phyloP scores from a whole-genome alignment of 2,888 invertebrate species.

The Lissocephala sabroskyi region DNA sequence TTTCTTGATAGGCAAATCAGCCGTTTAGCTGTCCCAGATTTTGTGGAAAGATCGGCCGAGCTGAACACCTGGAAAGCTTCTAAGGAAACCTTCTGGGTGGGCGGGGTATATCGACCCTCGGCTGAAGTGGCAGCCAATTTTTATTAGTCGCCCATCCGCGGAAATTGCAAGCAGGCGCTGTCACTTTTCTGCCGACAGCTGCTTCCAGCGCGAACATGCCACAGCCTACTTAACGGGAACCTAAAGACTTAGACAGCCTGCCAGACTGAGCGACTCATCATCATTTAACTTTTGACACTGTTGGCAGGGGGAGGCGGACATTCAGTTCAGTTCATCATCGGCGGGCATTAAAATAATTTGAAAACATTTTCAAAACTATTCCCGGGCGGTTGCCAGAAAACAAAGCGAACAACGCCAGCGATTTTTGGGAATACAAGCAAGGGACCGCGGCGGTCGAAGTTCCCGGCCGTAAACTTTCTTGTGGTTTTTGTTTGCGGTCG shows the following conservation, averaged over 20 bases:
- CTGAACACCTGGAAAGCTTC: too few species aligned
- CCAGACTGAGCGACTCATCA: conserved; percentile 8
- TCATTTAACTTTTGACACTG: conserved; percentile 34
- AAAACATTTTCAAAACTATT: conserved; percentile 47
- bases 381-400: too few species aligned
- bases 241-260: background rate
- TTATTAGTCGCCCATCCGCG: too few species aligned
- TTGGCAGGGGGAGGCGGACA: conserved; percentile 11
- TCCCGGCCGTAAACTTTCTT: background rate
- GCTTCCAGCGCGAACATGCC: background rate
- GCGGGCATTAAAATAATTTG: conserved; percentile 14
- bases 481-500: conserved; percentile 6
- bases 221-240: background rate
- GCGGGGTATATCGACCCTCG: too few species aligned
- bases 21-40: conserved; percentile 26
- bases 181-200: conserved; percentile 8
- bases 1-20: conserved; percentile 31
- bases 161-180: conserved; percentile 1
- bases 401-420: too few species aligned
- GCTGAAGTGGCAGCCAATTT: too few species aligned
- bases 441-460: too few species aligned
- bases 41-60: conserved; percentile 25
- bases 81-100: too few species aligned
- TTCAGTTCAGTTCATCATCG: background rate
- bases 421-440: too few species aligned